Base-by-base conservation (phyloP, 23 tunicate species). In the Ciona savignyi region DNA sequence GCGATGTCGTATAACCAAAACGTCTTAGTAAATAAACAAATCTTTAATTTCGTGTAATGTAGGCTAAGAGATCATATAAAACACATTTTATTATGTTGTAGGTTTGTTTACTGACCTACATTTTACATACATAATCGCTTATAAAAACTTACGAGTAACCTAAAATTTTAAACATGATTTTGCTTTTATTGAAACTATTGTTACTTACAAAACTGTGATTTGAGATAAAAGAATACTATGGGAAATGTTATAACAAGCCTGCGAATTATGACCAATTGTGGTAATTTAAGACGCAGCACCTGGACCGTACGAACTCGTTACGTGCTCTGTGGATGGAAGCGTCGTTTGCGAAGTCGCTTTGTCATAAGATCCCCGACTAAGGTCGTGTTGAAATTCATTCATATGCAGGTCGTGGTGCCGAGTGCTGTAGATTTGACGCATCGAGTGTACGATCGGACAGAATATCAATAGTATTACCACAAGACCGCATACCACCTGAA, bases 301-400 rank as follows among this genome's bases (percentile, higher is more conserved):
- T 15, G 61, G 19, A 11, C 67, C 67, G 24, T 9, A 63, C 22
- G 67, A 63, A 25, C 76, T 48, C 27, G 64, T 72, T 32, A 24
- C 32, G 29, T 72, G 51, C 1, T 29, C 64, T 22, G 29, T 72
- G 64, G 64, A 48, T 3, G 76, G 76, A 4, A 72, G 64, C 20
- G 76, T 72, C 24, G 61, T 42, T 4, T 72, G 76, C 26, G 76
- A 72, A 1, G 76, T 25, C 27, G 33, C 34, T 49, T 72, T 72
- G 11, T 72, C 62, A 25, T 48, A 25, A 1, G 56, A 48, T 32
- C 27, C 34, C 31, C 23, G 29, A 2, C 15, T 25, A 20, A 25
- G 33, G 23, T 3, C 33, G 6, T 29, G 63, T 21, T 4, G 25
- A 27, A n/a, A 29, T 3, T 23, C 65, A 31, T 26, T 72, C 30